Conservation (phyloP, 2,797 vertebrate species). For the Spondyliosoma cantharus region DNA sequence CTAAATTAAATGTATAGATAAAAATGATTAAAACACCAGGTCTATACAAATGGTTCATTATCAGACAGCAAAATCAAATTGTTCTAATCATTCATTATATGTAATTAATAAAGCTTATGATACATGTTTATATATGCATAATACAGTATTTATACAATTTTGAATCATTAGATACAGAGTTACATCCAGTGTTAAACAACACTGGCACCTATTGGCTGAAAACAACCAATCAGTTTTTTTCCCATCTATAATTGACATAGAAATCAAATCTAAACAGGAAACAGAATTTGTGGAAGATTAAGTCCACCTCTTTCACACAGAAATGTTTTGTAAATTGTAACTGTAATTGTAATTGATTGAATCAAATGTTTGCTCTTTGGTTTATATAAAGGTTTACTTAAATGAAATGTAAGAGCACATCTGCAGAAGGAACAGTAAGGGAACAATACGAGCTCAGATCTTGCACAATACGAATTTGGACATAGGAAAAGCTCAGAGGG, state of each 20-base stretch:
- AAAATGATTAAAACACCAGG: not conserved
- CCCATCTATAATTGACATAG: not conserved
- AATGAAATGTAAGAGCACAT: not conserved
- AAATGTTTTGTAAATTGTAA: not conserved
- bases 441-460: not conserved
- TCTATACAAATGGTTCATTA: not conserved
- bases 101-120: not conserved
- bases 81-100: not conserved
- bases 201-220: slow-evolving; percentile 44
- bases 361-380: not conserved
- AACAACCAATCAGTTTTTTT: not conserved
- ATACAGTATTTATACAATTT: not conserved
- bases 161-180: not conserved
- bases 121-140: not conserved
- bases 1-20: not conserved
- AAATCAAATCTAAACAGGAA: not conserved
- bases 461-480: not conserved
- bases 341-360: not conserved
- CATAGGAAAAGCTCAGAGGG: not conserved
- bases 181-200: slow-evolving; percentile 1
- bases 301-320: not conserved
- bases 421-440: not conserved
- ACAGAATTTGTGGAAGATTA: not conserved
- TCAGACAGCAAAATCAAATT: not conserved
- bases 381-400: not conserved